A percentile compares a stretch with the other conserved stretches of the same genome.
These are phyloP conservation scores for Gadopsis bispinosus DNA, from an alignment of 2,797 vertebrate species.

Conservation along the genomic window DNA sequence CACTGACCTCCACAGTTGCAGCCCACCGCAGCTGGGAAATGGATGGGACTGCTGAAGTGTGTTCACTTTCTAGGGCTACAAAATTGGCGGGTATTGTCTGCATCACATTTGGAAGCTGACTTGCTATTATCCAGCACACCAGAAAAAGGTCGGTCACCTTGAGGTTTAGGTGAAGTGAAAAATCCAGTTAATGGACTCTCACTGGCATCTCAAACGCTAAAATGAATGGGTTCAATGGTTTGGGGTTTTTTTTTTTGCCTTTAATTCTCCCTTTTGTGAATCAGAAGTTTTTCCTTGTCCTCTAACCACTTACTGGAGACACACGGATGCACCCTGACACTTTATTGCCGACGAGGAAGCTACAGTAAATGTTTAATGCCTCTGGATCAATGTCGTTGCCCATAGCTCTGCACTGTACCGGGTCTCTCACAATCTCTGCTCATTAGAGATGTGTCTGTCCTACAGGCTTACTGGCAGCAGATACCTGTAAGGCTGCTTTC, in stretches of 20 bases:
- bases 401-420: conserved; percentile 34
- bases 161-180: conserved; percentile 43
- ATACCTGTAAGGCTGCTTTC: conserved; percentile 22
- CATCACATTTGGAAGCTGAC: conserved; percentile 45
- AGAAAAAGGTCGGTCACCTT: conserved; percentile 55
- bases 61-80: conserved; percentile 39
- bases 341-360: conserved; percentile 43
- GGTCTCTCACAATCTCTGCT: conserved; percentile 57
- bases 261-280: conserved; percentile 30
- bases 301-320: conserved; percentile 35
- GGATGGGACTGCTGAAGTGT: conserved; percentile 57
- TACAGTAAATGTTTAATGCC: conserved; percentile 76
- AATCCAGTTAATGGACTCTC: conserved; percentile 1
- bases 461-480: conserved; percentile 52
- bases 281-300: conserved; percentile 29
- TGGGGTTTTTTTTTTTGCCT: neutral
- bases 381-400: conserved; percentile 71
- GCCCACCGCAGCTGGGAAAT: conserved; percentile 55
- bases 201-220: neutral
- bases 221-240: neutral
- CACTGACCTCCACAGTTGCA: conserved; percentile 68
- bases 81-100: conserved; percentile 59
- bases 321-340: conserved; percentile 55
- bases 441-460: conserved; percentile 74
- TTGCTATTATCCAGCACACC: conserved; percentile 36